phyloP scores from a whole-genome alignment of 2,113 vertebrate species.

The Phalacrocorax brasilianus region DNA sequence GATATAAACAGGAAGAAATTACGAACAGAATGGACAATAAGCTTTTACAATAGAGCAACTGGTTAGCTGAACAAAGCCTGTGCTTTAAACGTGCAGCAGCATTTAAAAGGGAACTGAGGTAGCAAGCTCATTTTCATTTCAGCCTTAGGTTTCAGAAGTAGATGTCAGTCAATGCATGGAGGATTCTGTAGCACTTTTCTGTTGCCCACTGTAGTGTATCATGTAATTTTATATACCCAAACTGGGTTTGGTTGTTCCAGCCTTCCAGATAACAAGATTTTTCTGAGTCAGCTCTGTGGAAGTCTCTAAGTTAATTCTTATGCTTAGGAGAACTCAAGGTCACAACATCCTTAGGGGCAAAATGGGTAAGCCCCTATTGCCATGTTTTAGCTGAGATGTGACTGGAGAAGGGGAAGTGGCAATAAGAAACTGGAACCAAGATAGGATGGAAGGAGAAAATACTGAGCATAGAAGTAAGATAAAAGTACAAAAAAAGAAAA shows the following conservation, averaged over 20 bases:
- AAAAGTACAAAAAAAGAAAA: neutral
- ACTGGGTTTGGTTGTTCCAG: neutral
- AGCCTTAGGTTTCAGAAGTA: neutral
- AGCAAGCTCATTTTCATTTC: neutral
- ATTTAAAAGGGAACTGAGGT: neutral
- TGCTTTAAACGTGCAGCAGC: neutral
- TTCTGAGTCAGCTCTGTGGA: neutral
- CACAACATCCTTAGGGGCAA: neutral
- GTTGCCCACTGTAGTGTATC: neutral
- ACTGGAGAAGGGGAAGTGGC: neutral
- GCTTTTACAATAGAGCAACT: neutral
- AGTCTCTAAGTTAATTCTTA: neutral
- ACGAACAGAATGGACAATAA: neutral
- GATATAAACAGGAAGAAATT: neutral
- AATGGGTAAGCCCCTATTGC: neutral
- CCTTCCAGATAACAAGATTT: neutral
- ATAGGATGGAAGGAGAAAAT: neutral
- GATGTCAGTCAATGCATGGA: neutral
- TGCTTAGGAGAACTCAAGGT: neutral
- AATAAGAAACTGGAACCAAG: neutral
- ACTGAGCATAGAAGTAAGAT: neutral
- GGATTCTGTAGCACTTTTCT: neutral
- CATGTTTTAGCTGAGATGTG: neutral
- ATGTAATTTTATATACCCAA: neutral
- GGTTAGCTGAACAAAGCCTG: neutral